Evolutionary conservation across 1,140 invertebrate species (phyloP).

Genomic region (Papilio polyxenes): DNA sequence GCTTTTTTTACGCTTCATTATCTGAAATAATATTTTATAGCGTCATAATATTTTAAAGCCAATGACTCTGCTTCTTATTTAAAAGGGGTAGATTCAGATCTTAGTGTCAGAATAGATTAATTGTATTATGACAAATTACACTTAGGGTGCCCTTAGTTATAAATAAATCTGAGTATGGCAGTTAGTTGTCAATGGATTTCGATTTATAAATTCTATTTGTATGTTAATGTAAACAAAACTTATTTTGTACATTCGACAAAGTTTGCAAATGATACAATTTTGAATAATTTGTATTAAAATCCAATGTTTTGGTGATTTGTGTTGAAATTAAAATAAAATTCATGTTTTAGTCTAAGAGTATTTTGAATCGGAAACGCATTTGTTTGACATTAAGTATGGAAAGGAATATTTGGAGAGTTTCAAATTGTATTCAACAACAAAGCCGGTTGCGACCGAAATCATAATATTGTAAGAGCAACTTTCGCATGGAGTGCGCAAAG

Average conservation of each 20-base stretch:
- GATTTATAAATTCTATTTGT: too few species aligned
- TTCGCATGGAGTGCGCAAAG: constrained; percentile 44
- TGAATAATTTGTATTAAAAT: not conserved
- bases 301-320: not conserved
- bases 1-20: constrained; percentile 25
- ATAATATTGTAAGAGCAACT: constrained; percentile 37
- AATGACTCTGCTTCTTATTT: not conserved
- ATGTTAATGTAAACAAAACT: too few species aligned
- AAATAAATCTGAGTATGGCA: not conserved
- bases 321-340: not conserved
- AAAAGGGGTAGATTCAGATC: not conserved
- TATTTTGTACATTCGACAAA: too few species aligned
- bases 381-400: not conserved
- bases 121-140: not conserved
- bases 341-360: not conserved
- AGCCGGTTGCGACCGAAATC: constrained; percentile 20
- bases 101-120: not conserved
- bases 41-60: not conserved
- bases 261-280: not conserved
- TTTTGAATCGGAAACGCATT: not conserved
- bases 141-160: not conserved
- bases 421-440: constrained; percentile 38
- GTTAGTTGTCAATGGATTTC: too few species aligned
- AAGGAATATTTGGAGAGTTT: constrained; percentile 15
- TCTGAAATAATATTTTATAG: constrained; percentile 28